Conservation (phyloP, 1,140 invertebrate genomes). For the Drosophila triauraria region DNA sequence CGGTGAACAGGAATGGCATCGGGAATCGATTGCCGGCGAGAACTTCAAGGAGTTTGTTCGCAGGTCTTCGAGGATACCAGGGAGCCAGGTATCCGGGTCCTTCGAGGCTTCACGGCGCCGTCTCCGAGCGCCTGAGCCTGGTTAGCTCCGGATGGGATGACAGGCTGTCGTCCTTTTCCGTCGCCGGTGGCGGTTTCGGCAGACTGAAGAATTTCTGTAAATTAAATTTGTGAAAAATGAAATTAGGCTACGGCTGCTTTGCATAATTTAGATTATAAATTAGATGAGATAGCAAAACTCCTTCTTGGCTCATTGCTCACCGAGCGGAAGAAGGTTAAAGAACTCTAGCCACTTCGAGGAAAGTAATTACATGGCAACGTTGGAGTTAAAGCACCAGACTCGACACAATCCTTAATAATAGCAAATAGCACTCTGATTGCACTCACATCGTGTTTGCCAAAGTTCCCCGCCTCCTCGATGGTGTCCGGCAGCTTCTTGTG, state of each 20-base stretch:
- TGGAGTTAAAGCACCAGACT: background rate
- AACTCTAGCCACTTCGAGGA: slow-evolving; percentile 10
- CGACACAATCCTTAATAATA: no score
- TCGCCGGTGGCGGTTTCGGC: slow-evolving; percentile 72
- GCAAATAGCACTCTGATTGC: background rate
- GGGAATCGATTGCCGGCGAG: slow-evolving; percentile 38
- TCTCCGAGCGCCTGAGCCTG: slow-evolving; percentile 69
- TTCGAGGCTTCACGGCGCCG: slow-evolving; percentile 29
- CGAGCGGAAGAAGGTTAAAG: slow-evolving; percentile 20
- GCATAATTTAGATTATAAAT: slow-evolving; percentile 84
- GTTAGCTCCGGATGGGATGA: slow-evolving; percentile 62
- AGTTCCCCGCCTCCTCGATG: slow-evolving; percentile 89
- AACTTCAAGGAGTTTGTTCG: slow-evolving; percentile 14
- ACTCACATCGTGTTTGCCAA: slow-evolving; percentile 87
- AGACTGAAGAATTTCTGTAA: slow-evolving; percentile 85
- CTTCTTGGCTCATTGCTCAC: slow-evolving; percentile 9
- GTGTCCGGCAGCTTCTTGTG: slow-evolving; percentile 90
- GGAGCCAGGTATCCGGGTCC: slow-evolving; percentile 22
- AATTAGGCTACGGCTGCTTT: slow-evolving; percentile 82
- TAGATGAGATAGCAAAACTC: slow-evolving; percentile 51
- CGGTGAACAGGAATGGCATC: slow-evolving; percentile 29
- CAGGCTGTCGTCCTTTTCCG: slow-evolving; percentile 40
- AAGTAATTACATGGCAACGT: slow-evolving; percentile 16
- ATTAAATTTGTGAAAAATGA: slow-evolving; percentile 81
- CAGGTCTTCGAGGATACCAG: slow-evolving; percentile 19